Evolutionary conservation across 2,888 invertebrate species (phyloP).

Genomic region (Idaea straminata): DNA sequence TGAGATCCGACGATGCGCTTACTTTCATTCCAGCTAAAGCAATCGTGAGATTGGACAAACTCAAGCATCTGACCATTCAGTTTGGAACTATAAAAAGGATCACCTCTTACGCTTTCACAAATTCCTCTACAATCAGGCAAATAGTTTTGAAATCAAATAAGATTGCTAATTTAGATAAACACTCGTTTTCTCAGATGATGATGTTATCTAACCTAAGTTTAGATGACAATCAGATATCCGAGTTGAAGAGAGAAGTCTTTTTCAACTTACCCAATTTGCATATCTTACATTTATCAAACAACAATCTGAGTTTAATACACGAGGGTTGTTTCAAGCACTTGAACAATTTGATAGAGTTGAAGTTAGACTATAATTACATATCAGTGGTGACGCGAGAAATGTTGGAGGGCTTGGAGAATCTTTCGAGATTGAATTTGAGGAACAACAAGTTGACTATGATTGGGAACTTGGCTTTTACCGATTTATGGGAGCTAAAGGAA

Average conservation of each 20-base stretch:
- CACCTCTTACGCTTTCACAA: constrained; percentile 87
- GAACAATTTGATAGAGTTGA: constrained; percentile 87
- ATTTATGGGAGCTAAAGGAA: constrained; percentile 86
- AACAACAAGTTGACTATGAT: constrained; percentile 88
- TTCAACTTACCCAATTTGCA: constrained; percentile 85
- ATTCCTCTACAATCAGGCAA: constrained; percentile 84
- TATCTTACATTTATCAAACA: constrained; percentile 89
- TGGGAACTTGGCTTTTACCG: constrained; percentile 89
- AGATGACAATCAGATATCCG: constrained; percentile 87
- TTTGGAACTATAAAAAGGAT: constrained; percentile 86
- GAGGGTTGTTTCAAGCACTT: constrained; percentile 90
- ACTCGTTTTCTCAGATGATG: constrained; percentile 87
- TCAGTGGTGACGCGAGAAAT: constrained; percentile 88
- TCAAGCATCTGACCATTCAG: constrained; percentile 85
- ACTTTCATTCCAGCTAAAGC: constrained; percentile 86
- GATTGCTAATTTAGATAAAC: constrained; percentile 83
- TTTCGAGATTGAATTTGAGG: constrained; percentile 86
- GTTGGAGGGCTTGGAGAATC: constrained; percentile 86
- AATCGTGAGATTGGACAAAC: constrained; percentile 82
- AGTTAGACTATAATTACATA: constrained; percentile 88
- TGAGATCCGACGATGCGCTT: constrained; percentile 84
- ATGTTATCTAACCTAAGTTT: constrained; percentile 85
- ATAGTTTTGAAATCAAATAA: constrained; percentile 85
- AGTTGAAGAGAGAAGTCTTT: constrained; percentile 87
- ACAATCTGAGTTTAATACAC: constrained; percentile 91